Evolutionary conservation across 2,797 vertebrate species (phyloP).

Genomic region (Pristis pectinata): DNA sequence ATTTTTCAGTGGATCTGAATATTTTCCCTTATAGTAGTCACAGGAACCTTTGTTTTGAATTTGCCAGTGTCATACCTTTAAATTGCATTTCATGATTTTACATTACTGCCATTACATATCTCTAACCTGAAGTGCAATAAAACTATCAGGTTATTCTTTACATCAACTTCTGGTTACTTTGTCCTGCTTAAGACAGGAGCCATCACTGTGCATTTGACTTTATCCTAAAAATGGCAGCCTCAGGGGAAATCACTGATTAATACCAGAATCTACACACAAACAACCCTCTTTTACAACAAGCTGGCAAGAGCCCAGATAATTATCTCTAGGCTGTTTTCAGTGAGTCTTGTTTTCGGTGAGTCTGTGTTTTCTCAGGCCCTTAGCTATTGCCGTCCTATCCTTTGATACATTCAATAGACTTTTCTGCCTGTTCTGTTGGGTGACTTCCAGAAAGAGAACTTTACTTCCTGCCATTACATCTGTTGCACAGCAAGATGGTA

Average conservation of each 20-base stretch:
- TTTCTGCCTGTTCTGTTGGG: too few species aligned
- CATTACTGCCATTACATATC: background rate
- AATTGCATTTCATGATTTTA: background rate
- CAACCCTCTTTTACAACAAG: background rate
- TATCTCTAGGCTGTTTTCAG: background rate
- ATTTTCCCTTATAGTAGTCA: background rate
- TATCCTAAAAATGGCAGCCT: background rate
- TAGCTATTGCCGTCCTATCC: background rate
- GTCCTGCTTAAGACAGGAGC: background rate
- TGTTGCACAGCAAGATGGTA: background rate
- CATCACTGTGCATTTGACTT: background rate
- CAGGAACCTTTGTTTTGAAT: background rate
- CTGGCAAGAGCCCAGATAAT: background rate
- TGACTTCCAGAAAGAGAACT: too few species aligned
- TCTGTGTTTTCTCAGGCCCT: background rate
- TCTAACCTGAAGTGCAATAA: background rate
- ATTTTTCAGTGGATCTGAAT: background rate
- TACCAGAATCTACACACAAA: background rate
- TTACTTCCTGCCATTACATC: too few species aligned
- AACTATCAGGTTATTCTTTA: background rate
- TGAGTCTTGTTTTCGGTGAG: background rate
- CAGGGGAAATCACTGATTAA: background rate
- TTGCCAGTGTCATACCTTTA: background rate
- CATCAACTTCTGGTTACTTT: background rate
- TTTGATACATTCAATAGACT: background rate